Base-by-base conservation (phyloP, 2,888 invertebrate species). In the Reticulitermes lucifugus region DNA sequence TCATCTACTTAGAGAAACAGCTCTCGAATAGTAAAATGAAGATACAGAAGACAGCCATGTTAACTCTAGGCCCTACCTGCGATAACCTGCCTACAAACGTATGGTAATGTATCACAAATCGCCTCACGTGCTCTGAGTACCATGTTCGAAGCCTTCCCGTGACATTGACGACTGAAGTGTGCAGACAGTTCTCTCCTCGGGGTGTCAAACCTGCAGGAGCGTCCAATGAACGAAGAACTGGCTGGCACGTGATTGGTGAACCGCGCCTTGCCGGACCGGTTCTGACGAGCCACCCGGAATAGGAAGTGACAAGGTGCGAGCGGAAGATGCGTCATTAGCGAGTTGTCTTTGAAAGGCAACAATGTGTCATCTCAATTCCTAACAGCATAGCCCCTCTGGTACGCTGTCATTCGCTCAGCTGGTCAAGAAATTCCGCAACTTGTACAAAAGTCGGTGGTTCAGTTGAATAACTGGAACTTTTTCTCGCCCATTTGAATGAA, bases 281-380 rank as follows among this genome's bases (percentile, higher is more conserved):
- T 65, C 65, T 25, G 65, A 65, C 65, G n/a, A n/a, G 65, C 14
- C 18, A 65, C 65, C n/a, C 65, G 65, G 65, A 65, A 65, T 65
- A 65, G 65, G 65, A 65, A 65, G 25, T 65, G n/a, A 12, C 65
- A 65, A n/a, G 65, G 25, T n/a, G 65, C 25, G n/a, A n/a, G 9
- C 6, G 65, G 65, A 65, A 65, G n/a, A 1, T 65, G 2, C n/a
- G 65, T 65, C 65, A 65, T 65, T 65, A 65, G 65, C n/a, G 25
- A 65, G 55, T 55, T 55, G 1, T 51, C 51, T 51, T 51, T 51
- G 12, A 51, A 51, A 51, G 51, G 51, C 51, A 14, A 51, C 51
- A 51, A 51, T 51, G 51, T 51, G 51, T 12, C 12, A 18, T 55
- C 55, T 55, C 14, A 55, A 55, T 18, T 55, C 55, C 18, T 14